phyloP scores from a whole-genome alignment of 1,140 invertebrate species.

The Brachionus calyciflorus region DNA sequence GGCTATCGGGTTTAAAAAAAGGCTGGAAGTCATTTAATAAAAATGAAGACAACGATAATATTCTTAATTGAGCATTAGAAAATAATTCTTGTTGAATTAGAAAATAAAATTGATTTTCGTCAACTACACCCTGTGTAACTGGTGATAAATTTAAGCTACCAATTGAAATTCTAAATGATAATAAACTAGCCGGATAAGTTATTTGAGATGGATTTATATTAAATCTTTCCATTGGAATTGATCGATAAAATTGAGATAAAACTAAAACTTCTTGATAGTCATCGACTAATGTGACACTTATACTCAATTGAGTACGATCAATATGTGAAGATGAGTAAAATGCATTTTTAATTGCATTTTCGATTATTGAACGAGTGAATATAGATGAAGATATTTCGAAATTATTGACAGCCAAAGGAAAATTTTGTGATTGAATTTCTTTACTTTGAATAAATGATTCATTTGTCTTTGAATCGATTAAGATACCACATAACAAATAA shows the following conservation, averaged over 20 bases:
- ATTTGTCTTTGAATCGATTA: background rate
- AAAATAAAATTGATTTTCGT: slow-evolving; percentile 38
- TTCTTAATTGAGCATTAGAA: background rate
- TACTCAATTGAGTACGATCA: background rate
- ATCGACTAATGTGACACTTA: background rate
- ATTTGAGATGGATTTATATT: slow-evolving; percentile 24
- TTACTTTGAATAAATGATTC: background rate
- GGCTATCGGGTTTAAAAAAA: background rate
- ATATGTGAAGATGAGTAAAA: background rate
- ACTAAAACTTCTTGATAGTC: background rate
- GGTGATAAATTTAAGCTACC: background rate
- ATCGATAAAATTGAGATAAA: background rate
- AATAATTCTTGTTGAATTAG: background rate
- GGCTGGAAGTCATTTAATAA: slow-evolving; percentile 1
- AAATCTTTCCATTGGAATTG: background rate
- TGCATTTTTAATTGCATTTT: background rate
- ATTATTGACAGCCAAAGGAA: slow-evolving; percentile 3
- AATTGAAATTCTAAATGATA: background rate
- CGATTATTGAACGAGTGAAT: background rate
- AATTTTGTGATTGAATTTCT: background rate
- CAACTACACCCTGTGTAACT: background rate
- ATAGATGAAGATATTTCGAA: background rate
- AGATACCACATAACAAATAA: background rate
- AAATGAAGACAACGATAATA: background rate
- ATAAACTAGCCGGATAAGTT: background rate